Evolutionary conservation across 2,888 invertebrate genomes (phyloP).

Genomic region (Ganaspis brasiliensis): DNA sequence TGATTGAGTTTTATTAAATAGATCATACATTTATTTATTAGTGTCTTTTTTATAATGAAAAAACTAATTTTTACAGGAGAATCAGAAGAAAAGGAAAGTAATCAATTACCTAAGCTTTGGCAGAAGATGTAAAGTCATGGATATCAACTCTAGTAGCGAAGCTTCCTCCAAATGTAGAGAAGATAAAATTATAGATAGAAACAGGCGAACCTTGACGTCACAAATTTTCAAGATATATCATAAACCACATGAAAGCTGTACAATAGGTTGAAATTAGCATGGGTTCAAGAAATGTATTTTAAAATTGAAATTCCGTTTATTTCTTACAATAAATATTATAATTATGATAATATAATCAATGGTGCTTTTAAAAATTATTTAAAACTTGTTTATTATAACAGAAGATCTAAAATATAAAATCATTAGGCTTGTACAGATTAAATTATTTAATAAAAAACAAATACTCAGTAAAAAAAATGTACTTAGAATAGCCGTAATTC

Average conservation of each 20-base stretch:
- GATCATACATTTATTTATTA: no score
- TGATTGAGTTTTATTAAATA: no score
- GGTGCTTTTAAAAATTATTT: not conserved
- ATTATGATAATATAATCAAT: constrained; percentile 6
- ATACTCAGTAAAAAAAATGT: no score
- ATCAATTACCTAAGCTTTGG: constrained; percentile 75
- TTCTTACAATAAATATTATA: no score
- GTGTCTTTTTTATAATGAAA: no score
- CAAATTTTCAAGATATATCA: constrained; percentile 66
- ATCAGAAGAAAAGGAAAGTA: constrained; percentile 65
- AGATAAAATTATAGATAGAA: constrained; percentile 41
- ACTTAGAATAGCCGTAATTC: no score
- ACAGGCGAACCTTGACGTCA: constrained; percentile 51
- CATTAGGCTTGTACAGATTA: not conserved
- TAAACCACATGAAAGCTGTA: constrained; percentile 70
- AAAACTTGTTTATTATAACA: constrained; percentile 1
- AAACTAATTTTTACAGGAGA: constrained; percentile 72
- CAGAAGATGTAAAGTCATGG: constrained; percentile 74
- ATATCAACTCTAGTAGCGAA: constrained; percentile 77
- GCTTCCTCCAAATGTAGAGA: constrained; percentile 72
- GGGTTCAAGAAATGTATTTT: constrained; percentile 11
- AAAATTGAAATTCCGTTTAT: not conserved
- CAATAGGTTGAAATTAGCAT: constrained; percentile 69
- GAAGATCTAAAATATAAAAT: not conserved
- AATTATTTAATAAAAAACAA: not conserved